Base-by-base conservation (phyloP, 2,797 vertebrate genomes). In the Rousettus madagascariensis region DNA sequence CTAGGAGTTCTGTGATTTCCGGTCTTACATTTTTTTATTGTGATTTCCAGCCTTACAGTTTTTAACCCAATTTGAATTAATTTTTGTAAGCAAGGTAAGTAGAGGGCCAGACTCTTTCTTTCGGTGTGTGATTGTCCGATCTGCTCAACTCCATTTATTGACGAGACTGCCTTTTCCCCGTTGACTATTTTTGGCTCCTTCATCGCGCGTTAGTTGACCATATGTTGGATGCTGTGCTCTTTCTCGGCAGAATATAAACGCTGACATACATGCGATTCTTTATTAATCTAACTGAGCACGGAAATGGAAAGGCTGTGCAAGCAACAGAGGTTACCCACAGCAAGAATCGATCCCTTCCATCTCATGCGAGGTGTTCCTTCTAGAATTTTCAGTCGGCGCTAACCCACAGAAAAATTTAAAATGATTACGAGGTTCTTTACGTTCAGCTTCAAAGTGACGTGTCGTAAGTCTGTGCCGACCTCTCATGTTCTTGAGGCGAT, bases 71-170 rank as follows among this genome's bases (percentile, higher is more conserved):
- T 55, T 55, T 2, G n/a, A 33, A 36, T 79, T 57, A 28, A 7
- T 43, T 19, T 26, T 33, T 19, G 20, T 61, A 12, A 46, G 11
- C 28, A 0, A 2, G 19, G 2, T 4, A 9, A 20, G 12, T 0
- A 19, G 36, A 57, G 0, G 9, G 19, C 13, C 49, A 8, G 36
- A 41, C 41, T 43, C 10, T 19, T 15, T 5, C 43, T 24, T 65
- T 55, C 11, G 53, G 6, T 4, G 5, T 1, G 1, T 22, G 36
- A 26, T 12, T 36, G 3, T 36, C 30, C 28, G 7, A 17, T 16
- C 26, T 33, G 30, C 51, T 26, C 57, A 36, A 1, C 11, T 36
- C 6, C 8, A 6, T 33, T 33, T 55, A 75, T 30, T 20, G 49
- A 20, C 36, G 2, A 66, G 11, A 46, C 28, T 26, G 1, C 55